Conservation (phyloP, 1,140 invertebrate genomes). For the Drosophila repleta region DNA sequence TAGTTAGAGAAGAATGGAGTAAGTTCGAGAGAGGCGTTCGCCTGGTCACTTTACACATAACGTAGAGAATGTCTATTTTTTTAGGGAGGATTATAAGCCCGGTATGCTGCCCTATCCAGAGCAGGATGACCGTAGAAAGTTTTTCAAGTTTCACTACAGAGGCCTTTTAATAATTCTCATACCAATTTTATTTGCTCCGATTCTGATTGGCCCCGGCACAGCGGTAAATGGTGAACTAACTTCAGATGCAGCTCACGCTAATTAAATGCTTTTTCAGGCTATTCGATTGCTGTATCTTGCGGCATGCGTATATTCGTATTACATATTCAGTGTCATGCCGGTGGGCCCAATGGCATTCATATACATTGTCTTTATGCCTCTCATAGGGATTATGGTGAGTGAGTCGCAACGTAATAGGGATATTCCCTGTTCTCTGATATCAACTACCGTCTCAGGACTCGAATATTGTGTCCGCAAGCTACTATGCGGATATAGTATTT, state of each 20-base stretch:
- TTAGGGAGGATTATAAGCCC: slow-evolving; percentile 48
- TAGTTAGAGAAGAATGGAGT: neutral
- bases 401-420: neutral
- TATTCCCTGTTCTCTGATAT: neutral
- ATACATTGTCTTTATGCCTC: slow-evolving; percentile 42
- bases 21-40: neutral
- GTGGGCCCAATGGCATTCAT: slow-evolving; percentile 52
- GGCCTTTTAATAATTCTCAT: slow-evolving; percentile 45
- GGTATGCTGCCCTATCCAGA: slow-evolving; percentile 32
- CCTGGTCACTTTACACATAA: too few relatives aligned
- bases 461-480: neutral
- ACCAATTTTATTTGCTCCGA: slow-evolving; percentile 38
- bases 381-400: slow-evolving; percentile 40
- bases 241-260: neutral
- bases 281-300: slow-evolving; percentile 45
- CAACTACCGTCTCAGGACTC: slow-evolving; percentile 29
- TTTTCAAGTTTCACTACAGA: slow-evolving; percentile 62
- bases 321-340: slow-evolving; percentile 55
- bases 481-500: slow-evolving; percentile 56
- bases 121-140: slow-evolving; percentile 46
- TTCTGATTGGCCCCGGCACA: slow-evolving; percentile 24
- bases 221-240: slow-evolving; percentile 18
- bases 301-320: slow-evolving; percentile 41
- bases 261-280: slow-evolving; percentile 14
- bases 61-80: neutral